Percentiles rank a stretch among this genome's conserved stretches.
phyloP scores from a whole-genome alignment of 2,113 vertebrate genomes.

The Calyptommatus sinebrachiatus region DNA sequence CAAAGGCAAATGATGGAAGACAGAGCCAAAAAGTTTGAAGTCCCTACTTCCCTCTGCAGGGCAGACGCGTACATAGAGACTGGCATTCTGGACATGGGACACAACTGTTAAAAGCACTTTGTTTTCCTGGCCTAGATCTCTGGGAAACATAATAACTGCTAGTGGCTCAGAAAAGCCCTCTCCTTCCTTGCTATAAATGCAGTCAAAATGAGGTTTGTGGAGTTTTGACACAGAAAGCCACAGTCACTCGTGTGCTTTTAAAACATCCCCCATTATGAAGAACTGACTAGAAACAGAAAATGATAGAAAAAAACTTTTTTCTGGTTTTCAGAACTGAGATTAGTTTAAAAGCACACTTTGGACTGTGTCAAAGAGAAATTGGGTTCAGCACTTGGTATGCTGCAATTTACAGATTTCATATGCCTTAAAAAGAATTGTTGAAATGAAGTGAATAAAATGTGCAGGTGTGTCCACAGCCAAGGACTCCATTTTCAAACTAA shows the following conservation, averaged over 20 bases:
- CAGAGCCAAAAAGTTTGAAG: constrained; percentile 57
- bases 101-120: constrained; percentile 73
- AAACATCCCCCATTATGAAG: no score
- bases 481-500: no score
- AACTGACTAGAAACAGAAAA: no score
- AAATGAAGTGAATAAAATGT: neutral
- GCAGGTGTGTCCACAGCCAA: no score
- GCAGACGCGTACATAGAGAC: constrained; percentile 58
- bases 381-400: neutral
- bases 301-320: no score
- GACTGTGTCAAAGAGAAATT: constrained; percentile 16
- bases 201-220: constrained; percentile 35
- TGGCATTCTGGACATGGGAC: constrained; percentile 59
- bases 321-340: no score
- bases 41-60: constrained; percentile 70
- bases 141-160: constrained; percentile 61
- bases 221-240: constrained; percentile 30
- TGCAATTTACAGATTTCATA: neutral
- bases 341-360: no score
- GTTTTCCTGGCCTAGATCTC: constrained; percentile 59
- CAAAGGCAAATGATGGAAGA: constrained; percentile 62
- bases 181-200: constrained; percentile 21
- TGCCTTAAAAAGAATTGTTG: neutral
- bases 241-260: no score
- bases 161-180: constrained; percentile 65